Conservation (phyloP, 2,888 invertebrate genomes). For the Acanthosepion esculentum region DNA sequence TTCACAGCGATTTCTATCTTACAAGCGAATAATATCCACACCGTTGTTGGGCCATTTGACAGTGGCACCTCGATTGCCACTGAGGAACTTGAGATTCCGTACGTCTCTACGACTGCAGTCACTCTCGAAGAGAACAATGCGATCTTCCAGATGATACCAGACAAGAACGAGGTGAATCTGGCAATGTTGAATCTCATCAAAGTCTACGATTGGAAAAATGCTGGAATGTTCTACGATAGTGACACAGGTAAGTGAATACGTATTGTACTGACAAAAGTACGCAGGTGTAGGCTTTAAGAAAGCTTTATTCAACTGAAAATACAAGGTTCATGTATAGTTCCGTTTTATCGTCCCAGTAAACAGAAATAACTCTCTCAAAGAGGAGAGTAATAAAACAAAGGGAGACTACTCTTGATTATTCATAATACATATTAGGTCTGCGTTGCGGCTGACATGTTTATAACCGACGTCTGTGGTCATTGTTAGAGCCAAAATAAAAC, state of each 20-base stretch:
- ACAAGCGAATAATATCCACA: constrained; percentile 56
- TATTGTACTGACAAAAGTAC: too few species aligned
- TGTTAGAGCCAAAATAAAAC: too few species aligned
- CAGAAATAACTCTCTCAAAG: too few species aligned
- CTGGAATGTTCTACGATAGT: constrained; percentile 68
- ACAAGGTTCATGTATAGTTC: too few species aligned
- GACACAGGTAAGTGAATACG: constrained; percentile 57
- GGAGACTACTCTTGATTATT: too few species aligned
- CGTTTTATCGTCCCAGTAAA: too few species aligned
- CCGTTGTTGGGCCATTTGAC: constrained; percentile 65
- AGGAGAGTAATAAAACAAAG: too few species aligned
- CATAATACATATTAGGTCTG: too few species aligned
- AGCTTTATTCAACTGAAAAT: too few species aligned
- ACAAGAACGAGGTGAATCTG: constrained; percentile 57
- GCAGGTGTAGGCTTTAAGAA: too few species aligned
- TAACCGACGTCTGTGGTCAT: too few species aligned
- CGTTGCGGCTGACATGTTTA: too few species aligned
- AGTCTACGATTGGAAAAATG: constrained; percentile 63
- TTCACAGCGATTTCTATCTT: constrained; percentile 55
- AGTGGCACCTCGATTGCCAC: constrained; percentile 62
- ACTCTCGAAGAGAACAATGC: constrained; percentile 53
- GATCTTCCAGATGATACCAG: constrained; percentile 62
- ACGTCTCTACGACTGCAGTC: constrained; percentile 61
- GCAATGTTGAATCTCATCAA: constrained; percentile 64
- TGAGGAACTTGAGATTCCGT: constrained; percentile 63